Conservation (phyloP, 2,797 vertebrate genomes). For the Manis crassicaudata region DNA sequence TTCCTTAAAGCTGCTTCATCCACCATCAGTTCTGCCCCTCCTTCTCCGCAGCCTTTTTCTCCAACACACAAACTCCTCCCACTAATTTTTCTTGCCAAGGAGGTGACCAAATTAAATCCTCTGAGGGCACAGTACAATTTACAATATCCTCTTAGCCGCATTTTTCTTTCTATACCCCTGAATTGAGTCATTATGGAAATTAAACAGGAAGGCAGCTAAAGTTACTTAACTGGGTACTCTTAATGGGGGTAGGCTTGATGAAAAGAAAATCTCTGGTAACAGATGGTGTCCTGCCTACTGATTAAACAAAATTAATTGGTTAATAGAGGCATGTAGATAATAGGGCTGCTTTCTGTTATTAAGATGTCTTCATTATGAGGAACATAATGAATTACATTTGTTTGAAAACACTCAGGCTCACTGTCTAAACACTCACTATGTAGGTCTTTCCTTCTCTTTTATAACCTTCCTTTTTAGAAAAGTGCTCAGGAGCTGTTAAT, state of each 20-base stretch:
- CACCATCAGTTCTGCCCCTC: background rate
- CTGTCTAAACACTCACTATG: slow-evolving; percentile 55
- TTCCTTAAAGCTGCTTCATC: background rate
- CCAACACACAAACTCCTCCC: slow-evolving; percentile 28
- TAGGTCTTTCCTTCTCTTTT: slow-evolving; percentile 37
- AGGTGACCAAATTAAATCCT: slow-evolving; percentile 67
- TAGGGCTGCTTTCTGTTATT: slow-evolving; percentile 67
- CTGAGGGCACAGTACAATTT: slow-evolving; percentile 48
- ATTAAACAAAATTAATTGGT: slow-evolving; percentile 71
- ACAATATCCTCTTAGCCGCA: slow-evolving; percentile 40
- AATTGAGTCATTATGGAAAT: slow-evolving; percentile 73
- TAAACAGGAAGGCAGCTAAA: slow-evolving; percentile 75
- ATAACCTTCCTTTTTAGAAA: slow-evolving; percentile 51
- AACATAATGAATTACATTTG: slow-evolving; percentile 59
- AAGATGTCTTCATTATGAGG: slow-evolving; percentile 75
- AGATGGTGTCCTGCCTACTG: slow-evolving; percentile 82
- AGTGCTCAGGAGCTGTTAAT: slow-evolving; percentile 36
- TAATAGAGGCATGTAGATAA: slow-evolving; percentile 76
- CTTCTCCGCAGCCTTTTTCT: background rate
- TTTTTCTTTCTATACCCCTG: slow-evolving; percentile 54
- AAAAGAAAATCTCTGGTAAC: slow-evolving; percentile 80
- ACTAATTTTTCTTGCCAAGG: slow-evolving; percentile 64
- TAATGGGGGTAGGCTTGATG: slow-evolving; percentile 66
- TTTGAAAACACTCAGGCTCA: slow-evolving; percentile 67
- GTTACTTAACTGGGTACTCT: slow-evolving; percentile 69